Evolutionary conservation across 2,797 vertebrate species (phyloP).

Genomic region (Eremophila alpestris): DNA sequence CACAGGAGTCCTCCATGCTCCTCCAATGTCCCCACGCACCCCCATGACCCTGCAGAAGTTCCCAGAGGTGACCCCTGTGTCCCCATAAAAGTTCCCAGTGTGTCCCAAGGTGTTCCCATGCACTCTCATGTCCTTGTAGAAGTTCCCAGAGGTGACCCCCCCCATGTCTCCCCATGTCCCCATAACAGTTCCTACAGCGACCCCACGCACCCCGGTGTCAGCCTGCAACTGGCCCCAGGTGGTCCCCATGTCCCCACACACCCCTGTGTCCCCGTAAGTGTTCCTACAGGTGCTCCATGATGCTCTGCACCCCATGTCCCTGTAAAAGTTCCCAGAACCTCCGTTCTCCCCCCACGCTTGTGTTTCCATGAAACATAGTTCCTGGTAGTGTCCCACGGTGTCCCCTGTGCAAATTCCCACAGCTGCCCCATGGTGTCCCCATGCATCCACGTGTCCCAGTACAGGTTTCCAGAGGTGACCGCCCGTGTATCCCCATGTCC

Average conservation of each 20-base stretch:
- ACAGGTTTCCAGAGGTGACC: no score
- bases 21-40: background rate
- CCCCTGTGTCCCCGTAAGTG: background rate
- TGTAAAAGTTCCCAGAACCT: background rate
- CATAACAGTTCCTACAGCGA: no score
- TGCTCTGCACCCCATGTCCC: background rate
- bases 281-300: background rate
- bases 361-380: no score
- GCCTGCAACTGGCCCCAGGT: background rate
- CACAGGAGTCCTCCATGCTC: background rate
- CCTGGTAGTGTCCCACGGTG: background rate
- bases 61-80: background rate
- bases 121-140: background rate
- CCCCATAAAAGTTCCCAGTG: background rate
- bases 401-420: background rate
- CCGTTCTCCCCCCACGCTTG: background rate
- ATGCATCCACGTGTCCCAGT: background rate
- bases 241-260: background rate
- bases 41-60: no score
- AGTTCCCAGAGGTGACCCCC: background rate
- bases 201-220: background rate
- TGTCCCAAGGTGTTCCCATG: no score
- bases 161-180: accelerated
- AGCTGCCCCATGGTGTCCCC: background rate
- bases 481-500: no score